Conservation (phyloP, 2,113 vertebrate species). For the Rhabdomys dilectus region DNA sequence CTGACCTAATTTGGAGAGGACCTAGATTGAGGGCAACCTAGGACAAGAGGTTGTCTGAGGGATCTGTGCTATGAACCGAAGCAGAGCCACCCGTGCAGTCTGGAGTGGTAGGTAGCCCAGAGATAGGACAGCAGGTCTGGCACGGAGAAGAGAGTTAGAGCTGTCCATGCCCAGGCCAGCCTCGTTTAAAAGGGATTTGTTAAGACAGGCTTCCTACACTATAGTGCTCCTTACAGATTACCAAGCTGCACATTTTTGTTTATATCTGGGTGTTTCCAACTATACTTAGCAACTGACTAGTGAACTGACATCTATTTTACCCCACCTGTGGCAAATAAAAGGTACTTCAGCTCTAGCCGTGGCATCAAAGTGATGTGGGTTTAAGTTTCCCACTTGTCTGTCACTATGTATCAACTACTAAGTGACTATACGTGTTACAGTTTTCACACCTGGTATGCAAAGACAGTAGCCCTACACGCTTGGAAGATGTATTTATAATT, state of each 20-base stretch:
- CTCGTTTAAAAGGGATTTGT: rapidly evolving
- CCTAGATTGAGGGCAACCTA: not conserved
- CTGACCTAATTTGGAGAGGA: not conserved
- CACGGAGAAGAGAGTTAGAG: rapidly evolving
- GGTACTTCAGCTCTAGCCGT: rapidly evolving
- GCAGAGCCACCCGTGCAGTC: not conserved
- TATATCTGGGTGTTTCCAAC: rapidly evolving
- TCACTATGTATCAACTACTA: not conserved
- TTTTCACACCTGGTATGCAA: not conserved
- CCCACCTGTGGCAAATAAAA: not conserved
- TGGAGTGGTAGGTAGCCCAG: not conserved
- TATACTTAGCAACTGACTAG: rapidly evolving
- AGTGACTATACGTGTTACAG: rapidly evolving
- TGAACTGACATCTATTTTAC: not conserved
- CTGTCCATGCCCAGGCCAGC: rapidly evolving
- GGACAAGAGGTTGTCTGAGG: not conserved
- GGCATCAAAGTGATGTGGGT: too few relatives aligned
- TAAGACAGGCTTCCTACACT: rapidly evolving
- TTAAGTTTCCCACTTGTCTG: not conserved
- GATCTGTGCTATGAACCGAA: not conserved
- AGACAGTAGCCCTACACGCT: too few relatives aligned
- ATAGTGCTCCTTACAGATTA: too few relatives aligned
- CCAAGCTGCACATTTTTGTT: not conserved
- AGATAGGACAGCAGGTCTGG: rapidly evolving
- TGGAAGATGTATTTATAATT: not conserved